Evolutionary conservation across 1,140 invertebrate species (phyloP).

Genomic region (Lordiphosa mommai): DNA sequence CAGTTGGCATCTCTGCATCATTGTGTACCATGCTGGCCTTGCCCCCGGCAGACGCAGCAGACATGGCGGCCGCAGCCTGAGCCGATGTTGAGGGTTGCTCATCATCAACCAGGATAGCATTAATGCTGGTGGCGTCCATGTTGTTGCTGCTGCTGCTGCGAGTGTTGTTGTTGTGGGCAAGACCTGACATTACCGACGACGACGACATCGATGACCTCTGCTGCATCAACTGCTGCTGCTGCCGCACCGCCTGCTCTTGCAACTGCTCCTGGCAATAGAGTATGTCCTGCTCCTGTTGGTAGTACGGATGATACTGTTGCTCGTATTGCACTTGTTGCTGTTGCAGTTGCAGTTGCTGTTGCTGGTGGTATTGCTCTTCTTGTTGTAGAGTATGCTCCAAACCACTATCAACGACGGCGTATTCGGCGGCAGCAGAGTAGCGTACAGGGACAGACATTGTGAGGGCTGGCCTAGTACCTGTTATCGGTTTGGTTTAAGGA

Average conservation of each 20-base stretch:
- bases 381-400: constrained; percentile 73
- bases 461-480: constrained; percentile 80
- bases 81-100: constrained; percentile 72
- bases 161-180: constrained; percentile 36
- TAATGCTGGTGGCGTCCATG: constrained; percentile 67
- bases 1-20: constrained; percentile 75
- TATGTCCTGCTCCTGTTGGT: constrained; percentile 54
- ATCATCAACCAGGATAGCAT: constrained; percentile 69
- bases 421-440: constrained; percentile 80
- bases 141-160: constrained; percentile 38
- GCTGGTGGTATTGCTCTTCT: constrained; percentile 65
- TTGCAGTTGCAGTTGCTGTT: constrained; percentile 56
- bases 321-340: constrained; percentile 25
- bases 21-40: constrained; percentile 47
- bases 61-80: constrained; percentile 52
- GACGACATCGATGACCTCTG: constrained; percentile 78
- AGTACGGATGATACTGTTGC: constrained; percentile 42
- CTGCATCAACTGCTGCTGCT: constrained; percentile 77
- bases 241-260: constrained; percentile 58
- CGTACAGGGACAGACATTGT: constrained; percentile 80
- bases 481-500: constrained; percentile 30
- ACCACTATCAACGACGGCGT: constrained; percentile 79
- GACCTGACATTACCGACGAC: constrained; percentile 64
- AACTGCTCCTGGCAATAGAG: constrained; percentile 61
- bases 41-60: constrained; percentile 22